Evolutionary conservation across 2,888 invertebrate genomes (phyloP), one percentile per base, ranked within the genome.

Genomic region (Dryomyza anilis): DNA sequence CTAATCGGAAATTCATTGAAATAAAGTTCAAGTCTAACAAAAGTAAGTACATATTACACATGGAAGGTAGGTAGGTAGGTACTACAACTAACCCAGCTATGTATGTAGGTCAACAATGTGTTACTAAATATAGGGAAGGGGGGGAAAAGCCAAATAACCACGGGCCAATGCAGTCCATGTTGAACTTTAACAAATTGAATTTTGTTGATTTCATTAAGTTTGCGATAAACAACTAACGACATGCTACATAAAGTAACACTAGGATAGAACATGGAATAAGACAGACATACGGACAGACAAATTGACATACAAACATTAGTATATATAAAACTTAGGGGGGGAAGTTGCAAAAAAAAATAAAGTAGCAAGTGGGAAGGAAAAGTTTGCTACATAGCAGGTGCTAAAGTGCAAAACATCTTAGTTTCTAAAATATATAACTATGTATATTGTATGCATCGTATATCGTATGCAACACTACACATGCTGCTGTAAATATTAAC

Each of bases 151-250:
- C 56, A 23, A 30, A 3, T 8, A 53, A 19, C 29, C 30, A 57
- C 2, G 30, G 58, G 46, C 36, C 46, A 48, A 45, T 12, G 23
- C 23, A 43, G 29, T 16, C 6, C 27, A 19, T 25, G 25, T 55
- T 48, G 46, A 43, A 61, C 43, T 61, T 39, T 19, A 27, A 53
- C 52, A 61, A 61, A 61, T 61, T 25, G 27, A 52, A 29, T 61
- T 52, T 46, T 43, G 52, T 61, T 61, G 61, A 61, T 61, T 61
- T 61, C 52, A 61, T 53, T 53, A 53, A 61, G 53, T 36, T 53
- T 60, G 23, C 52, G 39, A 61, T 61, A 52, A 61, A 61, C 50
- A 60, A 53, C 39, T 21, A 39, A 39, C 12, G 39, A 39, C 39
- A 39, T n/a, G 12, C 12, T 39, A 39, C 39, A 39, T 3, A 14